Evolutionary conservation across 2,888 invertebrate genomes (phyloP).

Genomic region (Habroteleia sp.): DNA sequence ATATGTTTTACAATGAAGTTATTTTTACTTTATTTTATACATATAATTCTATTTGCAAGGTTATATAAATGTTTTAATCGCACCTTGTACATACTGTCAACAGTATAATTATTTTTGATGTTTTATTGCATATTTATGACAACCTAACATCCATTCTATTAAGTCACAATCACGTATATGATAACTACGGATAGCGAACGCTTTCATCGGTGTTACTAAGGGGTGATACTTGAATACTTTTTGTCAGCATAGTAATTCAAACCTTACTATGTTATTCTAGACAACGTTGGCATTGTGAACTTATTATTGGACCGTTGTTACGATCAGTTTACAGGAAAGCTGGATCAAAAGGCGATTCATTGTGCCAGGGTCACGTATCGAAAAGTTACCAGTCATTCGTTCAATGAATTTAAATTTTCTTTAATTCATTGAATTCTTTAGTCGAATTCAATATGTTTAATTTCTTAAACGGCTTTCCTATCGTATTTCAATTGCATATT

Average conservation of each 20-base stretch:
- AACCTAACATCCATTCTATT: slow-evolving; percentile 69
- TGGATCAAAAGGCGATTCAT: slow-evolving; percentile 49
- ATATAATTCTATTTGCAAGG: too few relatives aligned
- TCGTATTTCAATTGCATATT: too few relatives aligned
- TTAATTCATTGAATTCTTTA: slow-evolving; percentile 42
- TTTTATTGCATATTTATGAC: slow-evolving; percentile 60
- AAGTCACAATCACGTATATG: slow-evolving; percentile 73
- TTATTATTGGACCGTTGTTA: slow-evolving; percentile 62
- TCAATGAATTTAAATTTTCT: slow-evolving; percentile 42
- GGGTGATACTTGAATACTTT: slow-evolving; percentile 68
- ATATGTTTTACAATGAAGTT: too few relatives aligned
- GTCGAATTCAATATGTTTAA: slow-evolving; percentile 17
- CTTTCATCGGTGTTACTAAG: slow-evolving; percentile 52
- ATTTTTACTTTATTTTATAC: too few relatives aligned
- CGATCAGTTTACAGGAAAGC: slow-evolving; percentile 58
- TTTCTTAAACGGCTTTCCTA: slow-evolving; percentile 16
- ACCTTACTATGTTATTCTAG: slow-evolving; percentile 67
- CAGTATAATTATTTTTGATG: slow-evolving; percentile 26
- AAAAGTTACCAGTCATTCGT: slow-evolving; percentile 60
- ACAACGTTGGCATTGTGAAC: slow-evolving; percentile 54
- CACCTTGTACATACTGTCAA: slow-evolving; percentile 27
- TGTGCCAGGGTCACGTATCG: slow-evolving; percentile 59
- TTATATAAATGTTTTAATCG: slow-evolving; percentile 34
- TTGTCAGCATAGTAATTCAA: slow-evolving; percentile 66
- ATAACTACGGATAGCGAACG: slow-evolving; percentile 67